A percentile compares a stretch with the other conserved stretches of the same genome.
Conservation (phyloP, 2,113 vertebrate species). For the Scortum barcoo region DNA sequence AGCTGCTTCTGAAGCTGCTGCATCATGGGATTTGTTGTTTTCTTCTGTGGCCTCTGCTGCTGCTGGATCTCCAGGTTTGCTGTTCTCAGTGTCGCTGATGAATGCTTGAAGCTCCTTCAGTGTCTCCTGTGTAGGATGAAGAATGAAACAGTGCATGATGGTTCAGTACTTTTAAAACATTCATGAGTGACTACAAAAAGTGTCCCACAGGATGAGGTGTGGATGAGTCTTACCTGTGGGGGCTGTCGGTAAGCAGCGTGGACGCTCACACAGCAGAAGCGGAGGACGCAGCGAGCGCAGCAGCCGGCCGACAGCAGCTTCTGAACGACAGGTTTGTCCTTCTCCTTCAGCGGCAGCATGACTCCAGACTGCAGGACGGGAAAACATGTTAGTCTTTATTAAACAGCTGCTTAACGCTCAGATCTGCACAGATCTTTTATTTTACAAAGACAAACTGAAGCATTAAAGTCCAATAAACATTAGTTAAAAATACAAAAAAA, state of each 20-base stretch:
- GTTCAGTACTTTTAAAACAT: not conserved
- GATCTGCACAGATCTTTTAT: no score
- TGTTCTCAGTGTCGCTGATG: slow-evolving; percentile 62
- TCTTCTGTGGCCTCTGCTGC: slow-evolving; percentile 19
- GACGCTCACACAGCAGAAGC: slow-evolving; percentile 91
- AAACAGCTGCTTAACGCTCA: no score
- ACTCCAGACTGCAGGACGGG: slow-evolving; percentile 4
- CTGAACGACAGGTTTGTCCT: slow-evolving; percentile 86
- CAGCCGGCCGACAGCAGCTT: slow-evolving; percentile 88
- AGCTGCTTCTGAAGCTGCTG: slow-evolving; percentile 20
- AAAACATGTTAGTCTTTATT: no score
- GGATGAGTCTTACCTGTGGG: slow-evolving; percentile 80
- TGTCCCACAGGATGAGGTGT: not conserved
- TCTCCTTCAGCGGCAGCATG: slow-evolving; percentile 90
- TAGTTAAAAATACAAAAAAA: no score
- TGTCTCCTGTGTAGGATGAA: slow-evolving; percentile 84
- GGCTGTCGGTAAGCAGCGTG: slow-evolving; percentile 86
- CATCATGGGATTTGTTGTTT: slow-evolving; percentile 58
- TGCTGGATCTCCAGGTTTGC: slow-evolving; percentile 43
- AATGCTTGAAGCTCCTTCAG: slow-evolving; percentile 86
- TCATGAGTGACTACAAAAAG: rapidly evolving
- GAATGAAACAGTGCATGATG: not conserved
- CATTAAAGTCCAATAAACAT: no score
- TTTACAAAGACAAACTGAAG: no score
- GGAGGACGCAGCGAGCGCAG: slow-evolving; percentile 92